phyloP scores from a whole-genome alignment of 2,113 vertebrate species.

The Peromyscus polionotus region DNA sequence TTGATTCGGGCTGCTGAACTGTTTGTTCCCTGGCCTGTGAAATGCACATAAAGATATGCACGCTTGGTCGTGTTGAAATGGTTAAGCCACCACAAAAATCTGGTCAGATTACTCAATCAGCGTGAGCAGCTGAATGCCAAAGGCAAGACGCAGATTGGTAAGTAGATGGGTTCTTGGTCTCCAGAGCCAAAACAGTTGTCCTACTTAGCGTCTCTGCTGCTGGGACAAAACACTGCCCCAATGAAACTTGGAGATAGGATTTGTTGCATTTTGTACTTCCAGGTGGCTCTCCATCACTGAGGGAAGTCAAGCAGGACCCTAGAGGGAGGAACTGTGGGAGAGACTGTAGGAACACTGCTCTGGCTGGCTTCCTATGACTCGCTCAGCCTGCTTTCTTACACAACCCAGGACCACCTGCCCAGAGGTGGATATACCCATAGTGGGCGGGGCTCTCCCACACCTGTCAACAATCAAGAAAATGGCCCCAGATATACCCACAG shows the following conservation, averaged over 20 bases:
- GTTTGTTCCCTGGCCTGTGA: background rate
- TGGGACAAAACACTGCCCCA: background rate
- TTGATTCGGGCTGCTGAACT: background rate
- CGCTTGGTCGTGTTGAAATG: background rate
- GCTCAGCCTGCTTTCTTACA: background rate
- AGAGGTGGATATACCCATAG: background rate
- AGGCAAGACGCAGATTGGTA: background rate
- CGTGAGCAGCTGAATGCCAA: background rate
- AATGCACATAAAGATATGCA: background rate
- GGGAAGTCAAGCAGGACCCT: background rate
- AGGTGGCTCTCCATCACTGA: background rate
- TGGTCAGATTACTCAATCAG: background rate
- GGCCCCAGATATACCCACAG: background rate
- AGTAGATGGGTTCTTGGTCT: background rate
- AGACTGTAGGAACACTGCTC: background rate
- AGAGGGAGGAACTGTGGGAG: background rate
- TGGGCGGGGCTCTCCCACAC: background rate
- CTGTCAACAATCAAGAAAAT: background rate
- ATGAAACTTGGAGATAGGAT: background rate
- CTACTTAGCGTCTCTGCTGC: background rate
- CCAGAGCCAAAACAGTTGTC: background rate
- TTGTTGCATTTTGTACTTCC: background rate
- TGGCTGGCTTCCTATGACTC: background rate
- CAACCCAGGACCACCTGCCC: background rate
- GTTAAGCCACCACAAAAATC: background rate